Evolutionary conservation across 2,113 vertebrate species (phyloP).

Genomic region (Mellivora capensis): DNA sequence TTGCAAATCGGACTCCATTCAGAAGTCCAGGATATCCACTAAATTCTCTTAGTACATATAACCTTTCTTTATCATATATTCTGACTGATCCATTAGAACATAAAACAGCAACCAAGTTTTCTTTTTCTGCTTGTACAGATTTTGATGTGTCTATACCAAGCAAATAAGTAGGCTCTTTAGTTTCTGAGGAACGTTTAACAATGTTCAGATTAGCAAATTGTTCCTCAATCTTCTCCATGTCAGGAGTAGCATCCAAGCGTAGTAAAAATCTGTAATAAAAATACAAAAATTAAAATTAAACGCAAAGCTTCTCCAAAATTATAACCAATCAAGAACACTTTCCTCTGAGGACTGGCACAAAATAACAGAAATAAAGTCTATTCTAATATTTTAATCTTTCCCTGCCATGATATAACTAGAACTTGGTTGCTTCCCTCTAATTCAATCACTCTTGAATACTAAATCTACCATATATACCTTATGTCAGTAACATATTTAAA

Average conservation of each 20-base stretch:
- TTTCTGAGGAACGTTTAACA: constrained; percentile 77
- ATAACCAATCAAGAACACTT: not conserved
- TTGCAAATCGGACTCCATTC: constrained; percentile 85
- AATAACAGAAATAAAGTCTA: not conserved
- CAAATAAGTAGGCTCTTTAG: constrained; percentile 82
- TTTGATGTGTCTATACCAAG: constrained; percentile 80
- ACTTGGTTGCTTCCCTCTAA: not conserved
- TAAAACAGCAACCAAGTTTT: constrained; percentile 82
- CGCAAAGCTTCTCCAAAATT: not conserved
- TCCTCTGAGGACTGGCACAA: not conserved
- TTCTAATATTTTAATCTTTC: constrained; percentile 5
- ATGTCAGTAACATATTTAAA: not conserved
- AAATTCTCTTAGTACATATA: constrained; percentile 81
- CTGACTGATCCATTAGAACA: constrained; percentile 86
- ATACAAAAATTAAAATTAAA: constrained; percentile 39
- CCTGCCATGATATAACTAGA: not conserved
- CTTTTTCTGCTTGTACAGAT: constrained; percentile 31
- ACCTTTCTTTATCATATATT: constrained; percentile 85
- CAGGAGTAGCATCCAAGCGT: not conserved
- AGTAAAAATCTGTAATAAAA: constrained; percentile 69
- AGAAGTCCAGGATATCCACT: constrained; percentile 76
- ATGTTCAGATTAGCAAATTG: constrained; percentile 85
- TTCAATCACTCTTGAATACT: constrained; percentile 3
- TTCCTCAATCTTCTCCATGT: constrained; percentile 86
- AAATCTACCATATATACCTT: not conserved